A percentile compares a stretch with the other conserved stretches of the same genome.
Evolutionary conservation across 2,797 vertebrate genomes (phyloP).

Genomic region (Botia kubotai): DNA sequence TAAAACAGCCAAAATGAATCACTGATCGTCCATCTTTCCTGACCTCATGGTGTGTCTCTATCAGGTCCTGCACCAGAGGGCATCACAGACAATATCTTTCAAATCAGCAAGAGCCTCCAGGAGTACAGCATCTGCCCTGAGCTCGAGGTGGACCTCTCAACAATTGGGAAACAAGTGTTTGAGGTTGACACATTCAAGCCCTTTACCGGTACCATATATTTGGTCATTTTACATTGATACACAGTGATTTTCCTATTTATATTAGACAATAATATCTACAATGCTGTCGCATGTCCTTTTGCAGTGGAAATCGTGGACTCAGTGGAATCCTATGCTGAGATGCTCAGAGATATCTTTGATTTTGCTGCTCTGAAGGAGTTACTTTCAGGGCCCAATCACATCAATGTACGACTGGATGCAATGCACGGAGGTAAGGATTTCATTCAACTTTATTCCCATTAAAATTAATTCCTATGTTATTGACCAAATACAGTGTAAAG

Average conservation of each 20-base stretch:
- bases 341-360: conserved; percentile 95
- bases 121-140: conserved; percentile 96
- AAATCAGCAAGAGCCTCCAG: conserved; percentile 93
- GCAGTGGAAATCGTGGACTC: conserved; percentile 98
- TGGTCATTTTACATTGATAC: background rate
- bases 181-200: conserved; percentile 95
- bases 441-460: too few relatives aligned
- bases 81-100: conserved; percentile 95
- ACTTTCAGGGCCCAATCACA: conserved; percentile 88
- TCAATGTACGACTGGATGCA: conserved; percentile 92
- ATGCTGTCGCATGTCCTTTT: conserved; percentile 9
- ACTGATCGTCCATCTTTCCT: background rate
- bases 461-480: too few relatives aligned
- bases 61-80: conserved; percentile 94
- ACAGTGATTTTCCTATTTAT: background rate
- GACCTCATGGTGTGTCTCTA: background rate
- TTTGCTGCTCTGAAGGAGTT: conserved; percentile 92
- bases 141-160: conserved; percentile 88
- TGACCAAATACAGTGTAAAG: too few relatives aligned
- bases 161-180: conserved; percentile 93
- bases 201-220: conserved; percentile 83
- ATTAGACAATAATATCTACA: background rate
- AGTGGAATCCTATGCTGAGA: conserved; percentile 91
- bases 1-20: too few relatives aligned
- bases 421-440: conserved; percentile 92